Percentiles rank a stretch among this genome's conserved stretches.
Evolutionary conservation across 2,888 invertebrate species (phyloP).

Genomic region (Arrhopalites spinosus): DNA sequence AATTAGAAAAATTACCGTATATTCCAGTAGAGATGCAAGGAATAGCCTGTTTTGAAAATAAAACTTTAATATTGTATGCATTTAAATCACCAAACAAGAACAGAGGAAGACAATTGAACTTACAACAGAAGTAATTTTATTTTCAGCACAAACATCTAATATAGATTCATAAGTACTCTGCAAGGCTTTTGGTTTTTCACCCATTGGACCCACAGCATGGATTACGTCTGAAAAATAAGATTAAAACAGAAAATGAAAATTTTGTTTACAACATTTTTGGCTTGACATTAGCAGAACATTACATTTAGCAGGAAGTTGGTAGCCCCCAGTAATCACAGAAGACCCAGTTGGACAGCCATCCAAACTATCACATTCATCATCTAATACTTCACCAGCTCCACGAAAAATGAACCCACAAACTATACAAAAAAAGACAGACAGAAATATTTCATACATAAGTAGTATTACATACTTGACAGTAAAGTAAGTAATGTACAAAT

Average conservation of each 20-base stretch:
- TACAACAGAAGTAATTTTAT: conserved; percentile 70
- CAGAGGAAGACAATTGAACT: conserved; percentile 48
- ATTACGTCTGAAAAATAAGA: conserved; percentile 72
- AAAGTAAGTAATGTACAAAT: too few relatives aligned
- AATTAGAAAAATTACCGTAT: conserved; percentile 70
- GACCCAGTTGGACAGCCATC: conserved; percentile 79
- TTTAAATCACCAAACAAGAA: neutral
- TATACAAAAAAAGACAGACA: conserved; percentile 58
- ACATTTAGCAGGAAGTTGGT: conserved; percentile 83
- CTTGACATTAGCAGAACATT: conserved; percentile 56
- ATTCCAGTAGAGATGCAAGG: conserved; percentile 92
- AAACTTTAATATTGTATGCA: too few relatives aligned
- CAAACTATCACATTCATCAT: conserved; percentile 73
- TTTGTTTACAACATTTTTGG: neutral
- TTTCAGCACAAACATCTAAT: conserved; percentile 65
- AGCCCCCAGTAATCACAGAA: conserved; percentile 82
- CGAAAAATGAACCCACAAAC: conserved; percentile 89
- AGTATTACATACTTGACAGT: neutral
- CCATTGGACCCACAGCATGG: conserved; percentile 86
- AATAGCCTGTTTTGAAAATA: conserved; percentile 66
- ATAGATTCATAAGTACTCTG: conserved; percentile 73
- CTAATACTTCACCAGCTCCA: conserved; percentile 73
- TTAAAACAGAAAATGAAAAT: neutral
- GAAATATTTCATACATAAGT: too few relatives aligned
- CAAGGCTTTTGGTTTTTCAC: conserved; percentile 70